These are phyloP conservation scores for Sycophila texana DNA, from an alignment of 2,888 invertebrate species.

Conservation along the genomic window DNA sequence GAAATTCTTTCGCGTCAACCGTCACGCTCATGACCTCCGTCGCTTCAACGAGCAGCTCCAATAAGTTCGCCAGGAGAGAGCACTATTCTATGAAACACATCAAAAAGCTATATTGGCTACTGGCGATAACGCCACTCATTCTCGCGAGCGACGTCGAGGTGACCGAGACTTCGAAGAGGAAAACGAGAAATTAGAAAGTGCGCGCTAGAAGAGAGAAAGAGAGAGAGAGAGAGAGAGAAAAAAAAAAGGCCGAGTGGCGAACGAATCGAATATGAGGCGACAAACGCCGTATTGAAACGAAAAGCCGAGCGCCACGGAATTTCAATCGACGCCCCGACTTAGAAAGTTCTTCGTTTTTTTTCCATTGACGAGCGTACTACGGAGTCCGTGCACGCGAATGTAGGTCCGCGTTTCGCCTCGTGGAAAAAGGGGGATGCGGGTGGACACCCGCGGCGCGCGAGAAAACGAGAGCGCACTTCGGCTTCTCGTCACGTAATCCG, in stretches of 20 bases:
- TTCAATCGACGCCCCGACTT: conserved; percentile 28
- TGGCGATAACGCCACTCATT: not conserved
- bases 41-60: not conserved
- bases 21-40: not conserved
- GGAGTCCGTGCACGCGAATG: conserved; percentile 24
- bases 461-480: conserved; percentile 39
- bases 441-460: not conserved
- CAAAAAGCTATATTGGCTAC: not conserved
- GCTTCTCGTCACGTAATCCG: conserved; percentile 44
- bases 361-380: conserved; percentile 16
- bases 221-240: no score
- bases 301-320: conserved; percentile 17
- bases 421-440: not conserved
- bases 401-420: conserved; percentile 19
- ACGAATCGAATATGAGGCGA: not conserved
- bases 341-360: conserved; percentile 28
- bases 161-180: not conserved
- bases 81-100: not conserved
- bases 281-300: not conserved
- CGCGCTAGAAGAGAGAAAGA: not conserved
- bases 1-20: not conserved
- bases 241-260: conserved; percentile 1
- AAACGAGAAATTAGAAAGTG: conserved; percentile 29
- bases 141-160: not conserved
- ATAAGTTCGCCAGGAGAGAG: not conserved